Evolutionary conservation across 2,888 invertebrate genomes (phyloP).

Genomic region (Patella depressa): DNA sequence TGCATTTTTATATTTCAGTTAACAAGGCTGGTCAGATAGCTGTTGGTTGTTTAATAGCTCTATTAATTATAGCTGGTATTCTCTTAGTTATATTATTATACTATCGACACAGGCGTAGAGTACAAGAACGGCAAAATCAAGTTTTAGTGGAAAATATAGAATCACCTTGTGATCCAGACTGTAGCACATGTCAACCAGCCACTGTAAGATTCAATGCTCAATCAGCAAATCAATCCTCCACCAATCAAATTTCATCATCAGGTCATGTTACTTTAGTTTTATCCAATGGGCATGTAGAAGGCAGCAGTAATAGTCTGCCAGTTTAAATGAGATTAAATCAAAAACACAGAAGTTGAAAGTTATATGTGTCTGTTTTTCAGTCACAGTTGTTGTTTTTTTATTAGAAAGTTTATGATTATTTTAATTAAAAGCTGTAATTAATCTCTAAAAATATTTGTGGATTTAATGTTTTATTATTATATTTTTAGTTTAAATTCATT

Average conservation of each 20-base stretch:
- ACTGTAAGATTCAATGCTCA: conserved; percentile 9
- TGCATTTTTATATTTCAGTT: conserved; percentile 13
- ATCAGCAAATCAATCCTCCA: neutral
- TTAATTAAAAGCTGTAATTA: too few relatives aligned
- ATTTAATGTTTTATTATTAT: too few relatives aligned
- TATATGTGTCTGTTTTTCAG: too few relatives aligned
- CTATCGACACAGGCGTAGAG: neutral
- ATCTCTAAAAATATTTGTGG: too few relatives aligned
- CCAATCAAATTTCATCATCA: neutral
- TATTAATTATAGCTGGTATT: conserved; percentile 18
- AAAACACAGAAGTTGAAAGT: too few relatives aligned
- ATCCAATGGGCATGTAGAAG: too few relatives aligned
- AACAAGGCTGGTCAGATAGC: conserved; percentile 22
- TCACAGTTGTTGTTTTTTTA: too few relatives aligned
- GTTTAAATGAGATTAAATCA: too few relatives aligned
- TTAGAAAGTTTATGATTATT: too few relatives aligned
- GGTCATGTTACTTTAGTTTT: neutral
- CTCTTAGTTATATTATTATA: conserved; percentile 11
- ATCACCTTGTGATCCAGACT: conserved; percentile 4
- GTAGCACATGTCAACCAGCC: neutral
- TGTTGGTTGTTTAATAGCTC: conserved; percentile 16
- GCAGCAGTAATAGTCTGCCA: too few relatives aligned
- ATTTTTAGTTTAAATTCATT: too few relatives aligned
- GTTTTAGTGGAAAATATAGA: neutral
- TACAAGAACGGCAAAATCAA: conserved; percentile 1